Evolutionary conservation across 2,888 invertebrate genomes (phyloP).

Genomic region (Mythimna ferrago): DNA sequence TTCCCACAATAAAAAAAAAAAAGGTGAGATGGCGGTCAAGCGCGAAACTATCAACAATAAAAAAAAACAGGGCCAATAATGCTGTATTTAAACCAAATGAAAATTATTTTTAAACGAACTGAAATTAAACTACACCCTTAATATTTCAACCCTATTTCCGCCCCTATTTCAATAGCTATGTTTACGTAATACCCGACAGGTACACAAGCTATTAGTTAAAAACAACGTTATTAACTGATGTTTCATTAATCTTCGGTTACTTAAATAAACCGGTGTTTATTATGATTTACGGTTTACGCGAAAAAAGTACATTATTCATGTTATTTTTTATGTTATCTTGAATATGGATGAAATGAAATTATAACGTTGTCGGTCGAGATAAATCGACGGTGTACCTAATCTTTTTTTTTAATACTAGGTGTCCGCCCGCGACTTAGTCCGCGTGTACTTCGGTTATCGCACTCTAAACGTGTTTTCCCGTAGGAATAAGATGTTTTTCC

Average conservation of each 20-base stretch:
- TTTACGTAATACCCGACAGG: conserved; percentile 39
- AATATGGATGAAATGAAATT: conserved; percentile 31
- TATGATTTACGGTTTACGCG: conserved; percentile 48
- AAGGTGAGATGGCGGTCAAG: too few species aligned
- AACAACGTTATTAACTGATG: conserved; percentile 44
- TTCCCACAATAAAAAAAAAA: too few species aligned
- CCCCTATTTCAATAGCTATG: conserved; percentile 15
- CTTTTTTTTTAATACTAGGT: too few species aligned
- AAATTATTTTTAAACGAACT: conserved; percentile 2
- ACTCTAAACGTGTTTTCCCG: too few species aligned
- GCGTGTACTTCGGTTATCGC: too few species aligned
- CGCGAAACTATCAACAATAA: too few species aligned
- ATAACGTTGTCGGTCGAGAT: conserved; percentile 7
- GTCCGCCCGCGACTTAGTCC: too few species aligned
- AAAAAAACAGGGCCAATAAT: too few species aligned
- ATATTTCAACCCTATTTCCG: conserved; percentile 20
- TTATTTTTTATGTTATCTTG: conserved; percentile 37
- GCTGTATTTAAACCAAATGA: background rate
- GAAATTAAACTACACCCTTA: conserved; percentile 19
- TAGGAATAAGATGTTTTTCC: too few species aligned
- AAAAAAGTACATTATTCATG: conserved; percentile 44
- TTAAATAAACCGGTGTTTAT: conserved; percentile 28
- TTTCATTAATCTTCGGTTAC: conserved; percentile 59
- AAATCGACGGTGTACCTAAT: background rate
- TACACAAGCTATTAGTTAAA: conserved; percentile 50